Evolutionary conservation across 92 coral and sea anemone genomes (phyloP), one percentile per base, ranked within the genome.

Genomic region (Umimayanthus chanpuru): DNA sequence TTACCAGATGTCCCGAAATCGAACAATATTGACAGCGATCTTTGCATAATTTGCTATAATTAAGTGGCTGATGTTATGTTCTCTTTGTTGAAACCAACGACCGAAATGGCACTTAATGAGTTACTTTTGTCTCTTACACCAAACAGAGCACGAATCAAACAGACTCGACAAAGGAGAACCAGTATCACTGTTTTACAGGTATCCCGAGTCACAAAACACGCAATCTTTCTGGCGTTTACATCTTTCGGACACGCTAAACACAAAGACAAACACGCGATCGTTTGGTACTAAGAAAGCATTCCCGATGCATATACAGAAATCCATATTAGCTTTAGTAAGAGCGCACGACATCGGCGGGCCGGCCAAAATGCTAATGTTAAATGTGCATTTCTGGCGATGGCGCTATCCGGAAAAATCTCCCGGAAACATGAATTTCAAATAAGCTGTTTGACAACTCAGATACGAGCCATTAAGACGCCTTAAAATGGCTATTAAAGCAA

Each of bases 1-100:
- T 88, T 89, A 93, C 90, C 98, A 95, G 98, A 95, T 95, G 98
- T 95, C 98, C 98, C 98, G 96, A 93, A 95, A 95, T 93, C 98
- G 98, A 95, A 95, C 98, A 95, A 95, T 95, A 95, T 95, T 95
- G 98, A 89, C 94, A 92, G 82, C 85, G 90, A 90, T 93, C 90
- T 81, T 72, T 88, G 96, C 96, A 95, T 94, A 94, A 94, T 93
- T 92, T 94, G 95, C 90, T 88, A 86, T 94, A 94, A 95, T 95
- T 95, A 95, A 95, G 96, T 90, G 96, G 92, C 91, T 81, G 89
- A 93, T 93, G 92, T 90, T 88, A 87, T 88, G 90, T 82, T 81
- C 81, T 73, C 95, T 89, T 93, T 93, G 90, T 86, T 88, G 91
- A 92, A 85, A 92, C 47, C 93, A 89, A 92, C 93, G 93, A 95